Evolutionary conservation across 2,888 invertebrate species (phyloP).

Genomic region (Drepana falcataria): DNA sequence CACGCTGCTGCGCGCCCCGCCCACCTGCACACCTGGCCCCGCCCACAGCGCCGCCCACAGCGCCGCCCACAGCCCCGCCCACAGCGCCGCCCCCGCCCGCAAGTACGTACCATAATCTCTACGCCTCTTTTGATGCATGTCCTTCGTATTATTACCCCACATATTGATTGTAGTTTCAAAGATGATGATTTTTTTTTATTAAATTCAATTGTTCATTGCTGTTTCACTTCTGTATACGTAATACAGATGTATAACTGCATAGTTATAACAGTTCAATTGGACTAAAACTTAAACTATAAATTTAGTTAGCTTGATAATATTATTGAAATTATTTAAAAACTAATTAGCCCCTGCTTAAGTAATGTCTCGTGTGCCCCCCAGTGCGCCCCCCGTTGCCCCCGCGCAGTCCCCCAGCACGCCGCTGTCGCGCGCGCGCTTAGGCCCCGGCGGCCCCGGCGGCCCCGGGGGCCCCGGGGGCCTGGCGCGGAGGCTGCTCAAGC

Average conservation of each 20-base stretch:
- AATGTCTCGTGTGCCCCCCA: neutral
- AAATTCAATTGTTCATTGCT: too few relatives aligned
- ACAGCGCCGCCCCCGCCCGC: conserved; percentile 11
- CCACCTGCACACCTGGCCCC: neutral
- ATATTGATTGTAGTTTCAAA: too few relatives aligned
- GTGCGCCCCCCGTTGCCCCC: conserved; percentile 1
- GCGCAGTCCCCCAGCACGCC: conserved; percentile 18
- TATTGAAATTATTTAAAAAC: too few relatives aligned
- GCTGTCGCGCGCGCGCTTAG: conserved; percentile 9
- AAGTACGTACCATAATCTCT: neutral
- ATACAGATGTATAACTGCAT: too few relatives aligned
- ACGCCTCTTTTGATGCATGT: too few relatives aligned
- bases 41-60: conserved; percentile 34
- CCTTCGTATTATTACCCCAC: too few relatives aligned
- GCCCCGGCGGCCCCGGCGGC: conserved; percentile 7
- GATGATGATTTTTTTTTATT: too few relatives aligned
- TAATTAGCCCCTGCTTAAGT: neutral
- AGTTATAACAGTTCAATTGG: too few relatives aligned
- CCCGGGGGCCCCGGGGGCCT: conserved; percentile 13
- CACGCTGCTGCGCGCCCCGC: conserved; percentile 28
- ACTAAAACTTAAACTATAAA: too few relatives aligned
- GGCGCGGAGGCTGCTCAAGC: conserved; percentile 31
- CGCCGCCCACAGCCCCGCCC: conserved; percentile 36
- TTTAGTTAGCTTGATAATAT: too few relatives aligned
- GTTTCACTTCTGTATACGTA: too few relatives aligned